phyloP scores from a whole-genome alignment of 2,797 vertebrate genomes.

The Acrossocheilus wenchowensis region DNA sequence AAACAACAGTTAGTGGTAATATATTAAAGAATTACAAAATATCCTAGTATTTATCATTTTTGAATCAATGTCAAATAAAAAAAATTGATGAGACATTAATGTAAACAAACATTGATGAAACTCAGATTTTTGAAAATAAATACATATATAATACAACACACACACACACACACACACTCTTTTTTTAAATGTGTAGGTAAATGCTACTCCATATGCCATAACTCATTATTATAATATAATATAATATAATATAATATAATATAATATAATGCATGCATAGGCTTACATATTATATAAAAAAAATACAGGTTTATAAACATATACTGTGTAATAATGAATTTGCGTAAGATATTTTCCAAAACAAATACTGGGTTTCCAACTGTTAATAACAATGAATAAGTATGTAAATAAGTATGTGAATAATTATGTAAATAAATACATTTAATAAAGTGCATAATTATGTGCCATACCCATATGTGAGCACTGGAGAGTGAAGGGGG shows the following conservation, averaged over 20 bases:
- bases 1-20: not conserved
- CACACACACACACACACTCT: not conserved
- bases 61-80: not conserved
- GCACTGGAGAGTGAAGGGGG: constrained; percentile 3
- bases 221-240: not conserved
- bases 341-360: not conserved
- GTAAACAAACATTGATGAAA: not conserved
- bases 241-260: not conserved
- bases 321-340: not conserved
- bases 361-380: not conserved
- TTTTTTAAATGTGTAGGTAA: not conserved
- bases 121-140: not conserved
- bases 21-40: not conserved
- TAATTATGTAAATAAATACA: not conserved
- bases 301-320: not conserved
- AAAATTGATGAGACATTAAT: not conserved
- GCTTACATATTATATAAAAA: no score
- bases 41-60: not conserved
- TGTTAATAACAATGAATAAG: not conserved
- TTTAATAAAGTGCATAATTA: not conserved
- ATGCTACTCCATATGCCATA: not conserved
- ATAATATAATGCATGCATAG: not conserved
- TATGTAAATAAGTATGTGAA: not conserved
- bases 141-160: not conserved
- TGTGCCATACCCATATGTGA: constrained; percentile 18